Percentiles rank a stretch among this genome's conserved stretches.
Conservation (phyloP, 2,888 invertebrate genomes). For the Hipparchia semele region DNA sequence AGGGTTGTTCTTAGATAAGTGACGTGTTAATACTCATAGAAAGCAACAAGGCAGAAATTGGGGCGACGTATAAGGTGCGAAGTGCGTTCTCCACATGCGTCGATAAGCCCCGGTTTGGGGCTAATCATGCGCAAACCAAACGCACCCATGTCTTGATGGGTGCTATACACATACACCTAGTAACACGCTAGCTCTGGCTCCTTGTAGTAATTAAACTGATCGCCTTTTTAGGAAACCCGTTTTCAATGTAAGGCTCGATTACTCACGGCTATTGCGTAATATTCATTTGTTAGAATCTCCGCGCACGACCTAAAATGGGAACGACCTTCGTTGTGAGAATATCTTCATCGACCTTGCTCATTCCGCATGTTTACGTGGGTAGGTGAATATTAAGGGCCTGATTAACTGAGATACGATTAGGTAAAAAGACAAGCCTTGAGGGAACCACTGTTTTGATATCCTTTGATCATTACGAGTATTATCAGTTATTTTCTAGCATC, state of each 20-base stretch:
- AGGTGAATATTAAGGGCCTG: not conserved
- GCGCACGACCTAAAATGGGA: slow-evolving; percentile 20
- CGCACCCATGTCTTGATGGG: too few relatives aligned
- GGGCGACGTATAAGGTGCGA: too few relatives aligned
- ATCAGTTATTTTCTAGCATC: too few relatives aligned
- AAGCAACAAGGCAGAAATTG: too few relatives aligned
- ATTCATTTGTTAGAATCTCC: slow-evolving; percentile 11
- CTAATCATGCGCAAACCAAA: too few relatives aligned
- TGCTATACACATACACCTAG: not conserved
- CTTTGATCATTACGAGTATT: too few relatives aligned
- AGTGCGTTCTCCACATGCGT: too few relatives aligned
- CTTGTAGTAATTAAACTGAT: slow-evolving; percentile 12
- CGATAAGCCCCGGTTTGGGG: too few relatives aligned
- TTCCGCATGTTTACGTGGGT: not conserved
- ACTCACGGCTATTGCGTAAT: slow-evolving; percentile 20
- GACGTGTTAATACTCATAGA: too few relatives aligned
- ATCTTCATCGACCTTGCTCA: slow-evolving; percentile 15
- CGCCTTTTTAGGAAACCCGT: slow-evolving; percentile 15
- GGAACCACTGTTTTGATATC: too few relatives aligned
- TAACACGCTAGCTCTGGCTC: not conserved
- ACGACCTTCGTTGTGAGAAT: slow-evolving; percentile 10
- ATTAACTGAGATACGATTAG: not conserved
- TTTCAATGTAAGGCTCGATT: slow-evolving; percentile 20
- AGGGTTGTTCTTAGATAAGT: too few relatives aligned
- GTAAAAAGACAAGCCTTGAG: too few relatives aligned